These are phyloP conservation scores for Esperia sulphurella DNA, from an alignment of 2,888 invertebrate species.

Conservation along the genomic window DNA sequence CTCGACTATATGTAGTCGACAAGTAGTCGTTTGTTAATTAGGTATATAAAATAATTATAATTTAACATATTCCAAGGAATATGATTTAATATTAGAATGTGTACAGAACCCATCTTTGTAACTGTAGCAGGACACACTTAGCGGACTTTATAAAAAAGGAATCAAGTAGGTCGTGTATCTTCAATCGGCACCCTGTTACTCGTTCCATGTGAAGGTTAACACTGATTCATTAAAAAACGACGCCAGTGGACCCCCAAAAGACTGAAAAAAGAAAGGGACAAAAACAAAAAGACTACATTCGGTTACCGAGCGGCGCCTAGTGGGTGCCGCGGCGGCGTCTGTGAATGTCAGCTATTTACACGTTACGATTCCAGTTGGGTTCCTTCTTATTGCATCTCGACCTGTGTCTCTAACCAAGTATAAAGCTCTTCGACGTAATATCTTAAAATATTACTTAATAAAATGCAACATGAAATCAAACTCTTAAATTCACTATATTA, in stretches of 20 bases:
- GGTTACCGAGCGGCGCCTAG: constrained; percentile 76
- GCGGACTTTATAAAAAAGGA: constrained; percentile 7
- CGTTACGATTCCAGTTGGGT: not conserved
- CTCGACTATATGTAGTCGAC: no score
- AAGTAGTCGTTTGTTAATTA: no score
- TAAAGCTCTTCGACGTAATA: no score
- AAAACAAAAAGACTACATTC: constrained; percentile 65
- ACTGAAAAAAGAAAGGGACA: constrained; percentile 56
- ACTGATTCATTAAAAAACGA: constrained; percentile 76
- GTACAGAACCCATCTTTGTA: not conserved
- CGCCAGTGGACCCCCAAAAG: constrained; percentile 74
- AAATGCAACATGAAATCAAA: no score
- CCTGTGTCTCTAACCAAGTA: no score
- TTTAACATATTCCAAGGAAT: no score
- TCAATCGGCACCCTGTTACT: constrained; percentile 76
- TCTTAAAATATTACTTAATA: no score
- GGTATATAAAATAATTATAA: no score
- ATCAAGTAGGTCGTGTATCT: constrained; percentile 62
- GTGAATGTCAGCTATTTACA: constrained; percentile 53
- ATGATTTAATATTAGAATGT: no score
- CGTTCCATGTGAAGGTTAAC: constrained; percentile 76
- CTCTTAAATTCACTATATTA: no score
- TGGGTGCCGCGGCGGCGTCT: constrained; percentile 71
- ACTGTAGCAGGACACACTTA: not conserved
- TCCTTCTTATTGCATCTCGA: no score